Evolutionary conservation across 1,140 invertebrate species (phyloP).

Genomic region (Bombus waltoni): DNA sequence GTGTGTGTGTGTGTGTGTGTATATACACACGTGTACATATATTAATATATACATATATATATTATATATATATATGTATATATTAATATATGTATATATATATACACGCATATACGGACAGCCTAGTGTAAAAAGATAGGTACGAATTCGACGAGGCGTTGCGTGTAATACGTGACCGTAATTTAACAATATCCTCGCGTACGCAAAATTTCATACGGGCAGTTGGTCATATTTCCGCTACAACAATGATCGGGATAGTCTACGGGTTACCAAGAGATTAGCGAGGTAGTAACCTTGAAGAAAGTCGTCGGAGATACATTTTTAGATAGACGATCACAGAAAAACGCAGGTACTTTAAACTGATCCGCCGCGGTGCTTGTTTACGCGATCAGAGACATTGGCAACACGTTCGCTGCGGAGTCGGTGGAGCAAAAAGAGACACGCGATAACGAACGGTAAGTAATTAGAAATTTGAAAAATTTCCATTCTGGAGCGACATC

Average conservation of each 20-base stretch:
- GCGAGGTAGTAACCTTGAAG: background rate
- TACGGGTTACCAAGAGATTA: background rate
- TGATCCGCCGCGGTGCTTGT: background rate
- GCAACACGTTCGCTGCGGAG: background rate
- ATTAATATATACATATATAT: no score
- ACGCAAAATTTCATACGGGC: background rate
- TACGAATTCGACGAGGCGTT: background rate
- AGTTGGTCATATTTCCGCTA: background rate
- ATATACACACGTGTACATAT: fast-evolving
- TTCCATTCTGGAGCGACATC: background rate
- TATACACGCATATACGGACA: background rate
- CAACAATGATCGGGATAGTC: background rate
- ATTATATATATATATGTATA: no score
- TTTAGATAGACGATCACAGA: constrained; percentile 41
- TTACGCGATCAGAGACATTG: background rate
- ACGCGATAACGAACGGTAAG: background rate
- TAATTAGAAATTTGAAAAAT: background rate
- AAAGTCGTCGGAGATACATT: constrained; percentile 35
- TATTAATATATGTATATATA: background rate
- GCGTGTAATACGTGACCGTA: background rate
- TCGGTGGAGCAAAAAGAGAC: background rate
- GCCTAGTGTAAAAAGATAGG: no score
- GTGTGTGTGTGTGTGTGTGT: no score
- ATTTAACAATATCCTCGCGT: background rate
- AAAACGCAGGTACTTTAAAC: constrained; percentile 26